These are phyloP conservation scores for Gouania willdenowi DNA, from an alignment of 2,797 vertebrate species.

Conservation along the genomic window DNA sequence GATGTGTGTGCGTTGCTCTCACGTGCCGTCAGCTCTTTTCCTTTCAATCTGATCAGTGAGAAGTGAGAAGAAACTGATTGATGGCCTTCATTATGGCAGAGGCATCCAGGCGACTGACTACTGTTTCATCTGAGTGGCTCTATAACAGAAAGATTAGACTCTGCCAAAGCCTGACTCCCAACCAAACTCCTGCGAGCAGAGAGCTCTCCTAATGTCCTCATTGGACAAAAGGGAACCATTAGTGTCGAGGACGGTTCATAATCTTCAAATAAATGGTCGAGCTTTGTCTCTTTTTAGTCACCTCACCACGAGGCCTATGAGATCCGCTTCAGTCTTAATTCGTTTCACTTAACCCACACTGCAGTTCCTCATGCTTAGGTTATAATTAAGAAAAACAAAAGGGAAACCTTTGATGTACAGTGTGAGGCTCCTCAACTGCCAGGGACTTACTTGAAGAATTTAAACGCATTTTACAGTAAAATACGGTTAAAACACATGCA, in stretches of 20 bases:
- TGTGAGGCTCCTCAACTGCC: slow-evolving; percentile 34
- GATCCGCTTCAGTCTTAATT: slow-evolving; percentile 39
- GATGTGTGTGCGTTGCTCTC: slow-evolving; percentile 18
- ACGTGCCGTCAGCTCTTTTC: slow-evolving; percentile 49
- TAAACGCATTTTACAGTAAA: slow-evolving; percentile 31
- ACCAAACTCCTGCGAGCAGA: slow-evolving; percentile 26
- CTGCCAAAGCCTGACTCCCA: slow-evolving; percentile 30
- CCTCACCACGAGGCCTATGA: slow-evolving; percentile 3
- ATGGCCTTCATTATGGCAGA: slow-evolving; percentile 70
- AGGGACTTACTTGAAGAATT: slow-evolving; percentile 38
- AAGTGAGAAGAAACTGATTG: slow-evolving; percentile 66
- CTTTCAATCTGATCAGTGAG: slow-evolving; percentile 61
- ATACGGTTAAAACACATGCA: slow-evolving; percentile 14
- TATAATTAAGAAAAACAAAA: slow-evolving; percentile 52
- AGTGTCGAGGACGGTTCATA: slow-evolving; percentile 32
- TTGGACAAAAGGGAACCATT: slow-evolving; percentile 23
- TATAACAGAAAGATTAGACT: slow-evolving; percentile 61
- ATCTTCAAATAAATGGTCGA: slow-evolving; percentile 31
- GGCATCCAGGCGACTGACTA: slow-evolving; percentile 63
- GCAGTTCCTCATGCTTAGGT: slow-evolving; percentile 46
- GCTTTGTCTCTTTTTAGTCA: slow-evolving; percentile 4
- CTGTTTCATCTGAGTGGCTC: slow-evolving; percentile 62
- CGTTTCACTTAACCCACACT: slow-evolving; percentile 43
- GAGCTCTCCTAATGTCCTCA: slow-evolving; percentile 48
- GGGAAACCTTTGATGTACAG: slow-evolving; percentile 24